Percentiles rank a stretch among this genome's conserved stretches.
These are phyloP conservation scores for Syndactyla subalaris DNA, from an alignment of 2,797 vertebrate genomes.

Conservation along the genomic window DNA sequence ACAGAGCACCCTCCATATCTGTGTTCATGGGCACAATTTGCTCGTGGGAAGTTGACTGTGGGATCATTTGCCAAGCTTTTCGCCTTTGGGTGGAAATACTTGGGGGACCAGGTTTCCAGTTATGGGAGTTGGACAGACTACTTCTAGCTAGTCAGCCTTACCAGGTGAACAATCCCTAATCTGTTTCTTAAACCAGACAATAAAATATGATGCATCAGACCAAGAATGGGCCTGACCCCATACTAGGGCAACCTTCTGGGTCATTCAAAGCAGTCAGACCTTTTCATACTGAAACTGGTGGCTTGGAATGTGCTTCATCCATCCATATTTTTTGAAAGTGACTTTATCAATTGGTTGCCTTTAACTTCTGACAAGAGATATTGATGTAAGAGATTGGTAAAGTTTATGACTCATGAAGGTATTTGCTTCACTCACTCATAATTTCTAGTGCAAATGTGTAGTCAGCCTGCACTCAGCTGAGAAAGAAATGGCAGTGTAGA, in stretches of 20 bases:
- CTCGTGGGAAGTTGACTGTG: rapidly evolving
- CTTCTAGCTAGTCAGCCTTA: neutral
- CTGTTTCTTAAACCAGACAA: neutral
- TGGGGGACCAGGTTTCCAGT: neutral
- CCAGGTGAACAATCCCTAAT: neutral
- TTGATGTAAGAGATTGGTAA: neutral
- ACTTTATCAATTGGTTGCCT: conserved; percentile 10
- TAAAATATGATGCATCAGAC: neutral
- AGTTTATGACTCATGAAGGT: conserved; percentile 24
- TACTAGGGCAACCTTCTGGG: neutral
- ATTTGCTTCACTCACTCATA: neutral
- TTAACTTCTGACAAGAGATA: neutral
- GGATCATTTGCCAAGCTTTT: neutral
- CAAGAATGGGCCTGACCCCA: neutral
- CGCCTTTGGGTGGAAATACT: neutral
- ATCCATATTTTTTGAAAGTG: neutral
- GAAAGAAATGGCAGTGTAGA: neutral
- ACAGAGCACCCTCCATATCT: rapidly evolving
- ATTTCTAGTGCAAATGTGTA: conserved; percentile 14
- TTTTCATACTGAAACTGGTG: neutral
- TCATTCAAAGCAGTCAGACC: neutral
- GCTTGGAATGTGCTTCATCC: neutral
- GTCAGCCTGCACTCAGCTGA: neutral
- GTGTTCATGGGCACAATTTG: rapidly evolving
- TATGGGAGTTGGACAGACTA: neutral